These are phyloP conservation scores for Actenoides hombroni DNA, from an alignment of 2,113 vertebrate genomes.

Conservation along the genomic window DNA sequence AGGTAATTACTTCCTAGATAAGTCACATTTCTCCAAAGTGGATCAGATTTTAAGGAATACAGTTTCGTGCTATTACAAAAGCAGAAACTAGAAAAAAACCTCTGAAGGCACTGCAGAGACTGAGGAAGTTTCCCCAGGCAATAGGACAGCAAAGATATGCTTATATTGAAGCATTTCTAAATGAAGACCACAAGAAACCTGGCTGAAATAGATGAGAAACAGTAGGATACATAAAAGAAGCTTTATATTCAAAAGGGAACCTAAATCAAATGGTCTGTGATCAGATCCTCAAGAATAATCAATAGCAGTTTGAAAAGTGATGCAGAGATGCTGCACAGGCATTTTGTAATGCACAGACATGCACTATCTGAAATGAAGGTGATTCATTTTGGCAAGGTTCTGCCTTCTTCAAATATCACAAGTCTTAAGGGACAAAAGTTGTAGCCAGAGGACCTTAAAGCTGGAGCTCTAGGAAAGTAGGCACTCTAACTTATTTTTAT, in stretches of 20 bases:
- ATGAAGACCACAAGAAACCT: not conserved
- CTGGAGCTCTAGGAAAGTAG: not conserved
- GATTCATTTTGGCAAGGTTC: slow-evolving; percentile 25
- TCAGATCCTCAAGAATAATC: slow-evolving; percentile 35
- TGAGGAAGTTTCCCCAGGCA: not conserved
- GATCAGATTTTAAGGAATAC: not conserved
- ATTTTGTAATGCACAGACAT: slow-evolving; percentile 1
- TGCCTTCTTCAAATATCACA: not conserved
- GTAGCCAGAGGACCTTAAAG: not conserved
- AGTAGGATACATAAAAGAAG: not conserved
- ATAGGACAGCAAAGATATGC: not conserved
- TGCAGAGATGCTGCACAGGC: slow-evolving; percentile 24
- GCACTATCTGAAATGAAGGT: not conserved
- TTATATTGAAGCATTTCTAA: not conserved
- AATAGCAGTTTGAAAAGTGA: not conserved
- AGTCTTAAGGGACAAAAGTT: not conserved
- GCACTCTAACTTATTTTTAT: not conserved
- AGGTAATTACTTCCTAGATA: not conserved
- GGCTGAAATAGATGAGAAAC: not conserved
- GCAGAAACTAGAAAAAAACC: not conserved
- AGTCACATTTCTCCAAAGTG: not conserved
- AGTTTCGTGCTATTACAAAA: not conserved
- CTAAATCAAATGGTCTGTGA: slow-evolving; percentile 20
- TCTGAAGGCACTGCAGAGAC: not conserved
- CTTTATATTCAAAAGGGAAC: not conserved